Evolutionary conservation across 2,888 invertebrate genomes (phyloP).

Genomic region (Melieria picta): DNA sequence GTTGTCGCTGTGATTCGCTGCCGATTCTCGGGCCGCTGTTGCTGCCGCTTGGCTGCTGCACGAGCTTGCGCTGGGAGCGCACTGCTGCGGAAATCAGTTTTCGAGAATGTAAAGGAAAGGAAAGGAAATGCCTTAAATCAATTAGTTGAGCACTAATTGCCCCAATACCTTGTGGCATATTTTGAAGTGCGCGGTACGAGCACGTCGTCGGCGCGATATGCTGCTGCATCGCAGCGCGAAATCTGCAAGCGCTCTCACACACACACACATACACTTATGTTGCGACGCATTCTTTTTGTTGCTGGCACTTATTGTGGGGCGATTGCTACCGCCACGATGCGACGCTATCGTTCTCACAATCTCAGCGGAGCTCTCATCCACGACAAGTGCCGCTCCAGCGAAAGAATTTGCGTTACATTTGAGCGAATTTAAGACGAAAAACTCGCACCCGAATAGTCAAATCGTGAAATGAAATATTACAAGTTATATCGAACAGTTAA

Average conservation of each 20-base stretch:
- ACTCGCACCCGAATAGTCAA: too few relatives aligned
- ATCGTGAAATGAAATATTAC: too few relatives aligned
- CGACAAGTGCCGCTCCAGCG: too few relatives aligned
- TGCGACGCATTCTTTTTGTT: not conserved
- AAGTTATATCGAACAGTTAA: too few relatives aligned
- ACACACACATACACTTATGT: too few relatives aligned
- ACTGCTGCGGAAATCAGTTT: not conserved
- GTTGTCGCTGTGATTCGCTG: slow-evolving; percentile 41
- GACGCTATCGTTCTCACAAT: not conserved
- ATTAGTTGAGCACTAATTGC: slow-evolving; percentile 67
- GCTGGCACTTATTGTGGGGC: not conserved
- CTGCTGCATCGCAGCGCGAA: not conserved
- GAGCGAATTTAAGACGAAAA: too few relatives aligned
- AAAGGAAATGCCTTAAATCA: slow-evolving; percentile 67
- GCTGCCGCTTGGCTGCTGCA: slow-evolving; percentile 1
- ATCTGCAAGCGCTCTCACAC: not conserved
- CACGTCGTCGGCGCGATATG: not conserved
- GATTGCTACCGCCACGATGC: too few relatives aligned
- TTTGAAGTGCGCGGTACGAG: slow-evolving; percentile 41
- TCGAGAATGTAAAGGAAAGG: slow-evolving; percentile 36
- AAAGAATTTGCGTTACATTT: too few relatives aligned
- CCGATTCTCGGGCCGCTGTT: not conserved
- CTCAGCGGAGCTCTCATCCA: not conserved
- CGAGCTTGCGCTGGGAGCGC: not conserved
- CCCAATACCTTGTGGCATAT: slow-evolving; percentile 65